Evolutionary conservation across 2,797 vertebrate species (phyloP).

Genomic region (Sebastes baramenuke): DNA sequence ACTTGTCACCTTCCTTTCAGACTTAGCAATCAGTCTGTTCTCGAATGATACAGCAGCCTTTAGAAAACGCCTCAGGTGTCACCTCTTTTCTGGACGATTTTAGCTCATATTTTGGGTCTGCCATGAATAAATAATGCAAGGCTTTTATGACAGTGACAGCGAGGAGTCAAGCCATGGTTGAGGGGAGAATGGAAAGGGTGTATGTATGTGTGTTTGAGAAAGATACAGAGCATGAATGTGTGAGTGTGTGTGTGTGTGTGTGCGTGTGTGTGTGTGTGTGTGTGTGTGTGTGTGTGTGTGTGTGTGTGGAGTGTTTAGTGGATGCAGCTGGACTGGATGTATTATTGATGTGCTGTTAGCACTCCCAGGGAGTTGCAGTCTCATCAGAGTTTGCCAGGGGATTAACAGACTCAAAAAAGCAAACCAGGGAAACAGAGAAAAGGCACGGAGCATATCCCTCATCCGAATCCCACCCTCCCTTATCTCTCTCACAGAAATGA

Average conservation of each 20-base stretch:
- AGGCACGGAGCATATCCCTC: constrained; percentile 55
- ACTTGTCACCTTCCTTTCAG: constrained; percentile 61
- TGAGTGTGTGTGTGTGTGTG: constrained; percentile 17
- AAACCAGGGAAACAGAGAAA: constrained; percentile 66
- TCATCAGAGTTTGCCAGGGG: constrained; percentile 78
- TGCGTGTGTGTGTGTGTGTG: constrained; percentile 4
- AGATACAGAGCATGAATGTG: constrained; percentile 33
- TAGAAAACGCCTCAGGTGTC: constrained; percentile 59
- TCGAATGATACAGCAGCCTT: constrained; percentile 60
- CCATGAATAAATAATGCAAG: constrained; percentile 73
- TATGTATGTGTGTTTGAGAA: constrained; percentile 42
- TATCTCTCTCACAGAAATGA: constrained; percentile 21
- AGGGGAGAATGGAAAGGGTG: constrained; percentile 57
- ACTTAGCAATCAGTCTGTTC: constrained; percentile 52
- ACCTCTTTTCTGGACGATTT: constrained; percentile 57
- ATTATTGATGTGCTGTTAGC: constrained; percentile 81
- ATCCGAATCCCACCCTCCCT: constrained; percentile 25
- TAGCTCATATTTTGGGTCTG: constrained; percentile 65
- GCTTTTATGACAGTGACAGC: constrained; percentile 74
- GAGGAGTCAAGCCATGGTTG: constrained; percentile 57
- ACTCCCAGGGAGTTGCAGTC: constrained; percentile 76
- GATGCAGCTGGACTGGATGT: constrained; percentile 78
- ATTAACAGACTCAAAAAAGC: constrained; percentile 77
- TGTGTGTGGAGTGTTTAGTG: constrained; percentile 50
- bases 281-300: constrained; percentile 5